Evolutionary conservation across 2,797 vertebrate species (phyloP).

Genomic region (Eidolon dupreanum): DNA sequence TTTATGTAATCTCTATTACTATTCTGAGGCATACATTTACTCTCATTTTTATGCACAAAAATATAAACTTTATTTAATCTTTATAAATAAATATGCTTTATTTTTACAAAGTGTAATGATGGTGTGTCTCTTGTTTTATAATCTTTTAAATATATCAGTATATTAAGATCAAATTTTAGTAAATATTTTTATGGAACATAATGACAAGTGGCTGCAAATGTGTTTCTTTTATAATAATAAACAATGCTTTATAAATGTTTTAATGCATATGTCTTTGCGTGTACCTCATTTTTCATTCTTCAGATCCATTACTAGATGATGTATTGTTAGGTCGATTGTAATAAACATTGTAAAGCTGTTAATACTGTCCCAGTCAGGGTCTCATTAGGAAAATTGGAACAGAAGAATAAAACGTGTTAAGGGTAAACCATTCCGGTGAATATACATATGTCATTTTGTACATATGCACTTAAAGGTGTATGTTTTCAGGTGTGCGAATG

Average conservation of each 20-base stretch:
- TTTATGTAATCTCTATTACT: background rate
- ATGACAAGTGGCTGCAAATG: background rate
- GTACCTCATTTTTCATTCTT: background rate
- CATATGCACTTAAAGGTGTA: background rate
- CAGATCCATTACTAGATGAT: background rate
- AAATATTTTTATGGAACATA: background rate
- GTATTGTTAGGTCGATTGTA: background rate
- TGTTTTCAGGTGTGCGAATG: background rate
- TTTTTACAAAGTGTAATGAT: background rate
- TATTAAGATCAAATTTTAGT: background rate
- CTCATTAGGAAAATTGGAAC: background rate
- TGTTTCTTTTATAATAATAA: background rate
- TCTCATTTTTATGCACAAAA: background rate
- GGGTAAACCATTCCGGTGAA: background rate
- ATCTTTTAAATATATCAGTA: background rate
- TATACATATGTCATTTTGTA: background rate
- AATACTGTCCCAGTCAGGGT: background rate
- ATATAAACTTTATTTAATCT: background rate
- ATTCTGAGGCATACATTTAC: background rate
- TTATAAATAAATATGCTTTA: background rate
- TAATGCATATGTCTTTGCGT: background rate
- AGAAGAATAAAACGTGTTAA: background rate
- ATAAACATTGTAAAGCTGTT: background rate
- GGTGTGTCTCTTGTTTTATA: background rate
- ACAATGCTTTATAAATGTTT: background rate